Evolutionary conservation across 2,888 invertebrate species (phyloP).

Genomic region (Perizoma affinitatum): DNA sequence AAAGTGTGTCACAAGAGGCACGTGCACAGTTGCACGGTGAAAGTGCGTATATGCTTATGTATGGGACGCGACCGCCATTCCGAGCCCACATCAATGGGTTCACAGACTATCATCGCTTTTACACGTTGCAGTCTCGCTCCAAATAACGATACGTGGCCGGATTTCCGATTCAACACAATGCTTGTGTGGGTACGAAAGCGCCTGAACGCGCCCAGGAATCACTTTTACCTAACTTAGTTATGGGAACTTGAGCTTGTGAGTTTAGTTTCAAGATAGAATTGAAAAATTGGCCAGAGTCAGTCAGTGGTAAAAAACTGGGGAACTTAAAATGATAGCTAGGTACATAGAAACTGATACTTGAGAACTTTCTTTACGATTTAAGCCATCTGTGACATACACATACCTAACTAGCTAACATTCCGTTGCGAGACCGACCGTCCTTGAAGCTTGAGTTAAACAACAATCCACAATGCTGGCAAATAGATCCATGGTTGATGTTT

Average conservation of each 20-base stretch:
- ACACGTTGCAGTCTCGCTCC: slow-evolving; percentile 73
- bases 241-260: not conserved
- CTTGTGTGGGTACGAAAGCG: slow-evolving; percentile 24
- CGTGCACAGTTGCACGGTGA: slow-evolving; percentile 65
- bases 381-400: too few relatives aligned
- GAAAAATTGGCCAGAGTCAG: too few relatives aligned
- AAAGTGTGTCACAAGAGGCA: slow-evolving; percentile 68
- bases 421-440: slow-evolving; percentile 31
- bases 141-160: slow-evolving; percentile 73
- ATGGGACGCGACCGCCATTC: slow-evolving; percentile 64
- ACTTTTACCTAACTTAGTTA: slow-evolving; percentile 1
- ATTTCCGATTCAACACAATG: slow-evolving; percentile 64
- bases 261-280: too few relatives aligned
- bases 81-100: slow-evolving; percentile 66
- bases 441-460: slow-evolving; percentile 44
- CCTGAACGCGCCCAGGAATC: slow-evolving; percentile 27
- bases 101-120: slow-evolving; percentile 67
- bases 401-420: slow-evolving; percentile 1
- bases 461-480: slow-evolving; percentile 32
- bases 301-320: too few relatives aligned
- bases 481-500: slow-evolving; percentile 3
- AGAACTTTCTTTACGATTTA: too few relatives aligned
- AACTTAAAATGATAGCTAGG: too few relatives aligned
- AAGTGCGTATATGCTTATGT: slow-evolving; percentile 62
- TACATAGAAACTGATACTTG: too few relatives aligned